Evolutionary conservation across 2,797 vertebrate genomes (phyloP).

Genomic region (Rhinophrynus dorsalis): DNA sequence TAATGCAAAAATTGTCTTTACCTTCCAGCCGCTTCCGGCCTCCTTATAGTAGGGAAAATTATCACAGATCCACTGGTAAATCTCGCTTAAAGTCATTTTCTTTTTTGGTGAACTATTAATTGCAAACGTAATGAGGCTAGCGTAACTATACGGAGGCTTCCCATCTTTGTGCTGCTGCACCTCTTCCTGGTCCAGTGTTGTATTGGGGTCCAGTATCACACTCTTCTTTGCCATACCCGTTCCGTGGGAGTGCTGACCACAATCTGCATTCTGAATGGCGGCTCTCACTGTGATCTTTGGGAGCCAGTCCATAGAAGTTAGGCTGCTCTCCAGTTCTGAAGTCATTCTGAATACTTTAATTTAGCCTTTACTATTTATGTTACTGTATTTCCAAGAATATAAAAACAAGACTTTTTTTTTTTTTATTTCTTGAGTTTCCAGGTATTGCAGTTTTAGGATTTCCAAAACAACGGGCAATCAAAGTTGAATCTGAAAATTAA

Average conservation of each 20-base stretch:
- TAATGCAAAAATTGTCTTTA: constrained; percentile 56
- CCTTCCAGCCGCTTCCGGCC: constrained; percentile 93
- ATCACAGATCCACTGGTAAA: constrained; percentile 96
- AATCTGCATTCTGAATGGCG: constrained; percentile 86
- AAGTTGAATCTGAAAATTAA: constrained; percentile 23
- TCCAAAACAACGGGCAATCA: constrained; percentile 35
- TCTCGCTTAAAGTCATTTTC: constrained; percentile 94
- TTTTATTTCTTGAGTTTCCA: neutral
- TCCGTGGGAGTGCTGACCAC: constrained; percentile 80
- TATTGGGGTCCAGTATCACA: constrained; percentile 83
- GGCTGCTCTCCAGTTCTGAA: constrained; percentile 92
- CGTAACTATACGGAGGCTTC: constrained; percentile 91
- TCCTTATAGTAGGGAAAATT: constrained; percentile 93
- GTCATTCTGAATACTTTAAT: constrained; percentile 72
- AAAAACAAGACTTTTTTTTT: neutral
- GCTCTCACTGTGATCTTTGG: constrained; percentile 91
- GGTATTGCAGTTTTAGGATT: constrained; percentile 18
- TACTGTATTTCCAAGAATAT: neutral
- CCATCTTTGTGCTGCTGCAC: constrained; percentile 92
- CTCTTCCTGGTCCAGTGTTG: constrained; percentile 90
- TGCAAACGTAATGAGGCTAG: constrained; percentile 91
- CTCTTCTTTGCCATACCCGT: constrained; percentile 86
- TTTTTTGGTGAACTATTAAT: constrained; percentile 95
- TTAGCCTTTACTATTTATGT: neutral
- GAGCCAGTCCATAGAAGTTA: constrained; percentile 94